Percentiles rank a stretch among this genome's conserved stretches.
These are phyloP conservation scores for Coilia nasus DNA, from an alignment of 2,797 vertebrate species.

Conservation along the genomic window DNA sequence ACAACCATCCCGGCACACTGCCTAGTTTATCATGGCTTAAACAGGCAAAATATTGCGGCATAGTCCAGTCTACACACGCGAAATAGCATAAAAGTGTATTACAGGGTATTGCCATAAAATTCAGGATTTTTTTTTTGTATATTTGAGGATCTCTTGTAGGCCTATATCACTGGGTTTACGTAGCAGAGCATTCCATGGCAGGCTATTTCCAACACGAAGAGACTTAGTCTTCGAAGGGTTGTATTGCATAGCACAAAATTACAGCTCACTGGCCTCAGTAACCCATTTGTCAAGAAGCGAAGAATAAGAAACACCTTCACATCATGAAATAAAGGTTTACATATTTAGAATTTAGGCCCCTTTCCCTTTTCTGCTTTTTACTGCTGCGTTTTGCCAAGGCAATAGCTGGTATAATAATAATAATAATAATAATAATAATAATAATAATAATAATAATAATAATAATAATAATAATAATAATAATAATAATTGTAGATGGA, in stretches of 20 bases:
- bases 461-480: slow-evolving; percentile 24
- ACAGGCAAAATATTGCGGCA: background rate
- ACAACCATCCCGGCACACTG: background rate
- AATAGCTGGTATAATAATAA: background rate
- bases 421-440: background rate
- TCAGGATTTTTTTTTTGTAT: background rate
- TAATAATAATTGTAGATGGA: background rate
- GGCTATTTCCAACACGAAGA: background rate
- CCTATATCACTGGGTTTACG: background rate
- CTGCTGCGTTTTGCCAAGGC: background rate
- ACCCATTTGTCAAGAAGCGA: background rate
- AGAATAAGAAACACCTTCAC: background rate
- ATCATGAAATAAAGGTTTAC: background rate
- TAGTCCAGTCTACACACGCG: background rate
- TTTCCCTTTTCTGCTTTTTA: background rate
- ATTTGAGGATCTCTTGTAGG: background rate
- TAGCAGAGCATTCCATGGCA: background rate
- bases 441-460: slow-evolving; percentile 24
- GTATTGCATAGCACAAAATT: background rate
- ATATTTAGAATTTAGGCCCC: background rate
- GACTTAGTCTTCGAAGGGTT: background rate
- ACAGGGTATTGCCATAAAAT: background rate
- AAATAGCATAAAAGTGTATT: background rate
- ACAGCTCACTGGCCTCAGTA: background rate
- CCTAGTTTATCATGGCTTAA: background rate